Percentiles rank a stretch among this genome's conserved stretches.
phyloP scores from a whole-genome alignment of 1,140 invertebrate genomes.

The Diachasma alloeum region DNA sequence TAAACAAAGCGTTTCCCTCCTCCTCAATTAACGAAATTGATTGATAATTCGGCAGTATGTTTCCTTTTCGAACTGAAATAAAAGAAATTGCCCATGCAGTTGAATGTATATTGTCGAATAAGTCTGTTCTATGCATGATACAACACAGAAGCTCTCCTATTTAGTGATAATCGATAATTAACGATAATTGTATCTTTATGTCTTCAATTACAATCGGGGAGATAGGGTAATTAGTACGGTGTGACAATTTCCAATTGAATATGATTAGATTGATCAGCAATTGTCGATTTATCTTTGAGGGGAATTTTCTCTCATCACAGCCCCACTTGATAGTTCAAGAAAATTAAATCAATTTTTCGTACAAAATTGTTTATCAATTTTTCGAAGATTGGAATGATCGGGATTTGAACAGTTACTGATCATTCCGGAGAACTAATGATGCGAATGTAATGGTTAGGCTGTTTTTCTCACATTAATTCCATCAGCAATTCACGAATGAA shows the following conservation, averaged over 20 bases:
- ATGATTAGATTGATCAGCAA: constrained; percentile 20
- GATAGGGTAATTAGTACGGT: background rate
- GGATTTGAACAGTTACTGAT: constrained; percentile 5
- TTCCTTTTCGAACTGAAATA: background rate
- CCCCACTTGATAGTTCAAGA: background rate
- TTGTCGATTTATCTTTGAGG: background rate
- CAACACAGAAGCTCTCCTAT: constrained; percentile 33
- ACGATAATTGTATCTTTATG: constrained; percentile 8
- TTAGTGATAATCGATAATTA: background rate
- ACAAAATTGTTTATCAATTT: background rate
- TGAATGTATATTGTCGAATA: constrained; percentile 19
- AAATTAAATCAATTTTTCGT: background rate
- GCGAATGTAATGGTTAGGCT: constrained; percentile 9
- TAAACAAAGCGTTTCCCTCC: background rate
- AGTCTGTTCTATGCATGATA: constrained; percentile 26
- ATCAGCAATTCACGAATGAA: background rate
- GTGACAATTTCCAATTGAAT: background rate
- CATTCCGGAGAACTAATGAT: constrained; percentile 9
- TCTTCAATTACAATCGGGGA: constrained; percentile 15
- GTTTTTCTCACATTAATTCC: background rate
- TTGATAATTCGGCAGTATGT: background rate
- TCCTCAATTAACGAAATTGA: background rate
- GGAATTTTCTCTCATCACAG: background rate
- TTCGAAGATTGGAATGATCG: background rate
- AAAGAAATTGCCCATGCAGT: background rate